Base-by-base conservation (phyloP, 1,140 invertebrate genomes). In the Caenorhabditis brenneri region DNA sequence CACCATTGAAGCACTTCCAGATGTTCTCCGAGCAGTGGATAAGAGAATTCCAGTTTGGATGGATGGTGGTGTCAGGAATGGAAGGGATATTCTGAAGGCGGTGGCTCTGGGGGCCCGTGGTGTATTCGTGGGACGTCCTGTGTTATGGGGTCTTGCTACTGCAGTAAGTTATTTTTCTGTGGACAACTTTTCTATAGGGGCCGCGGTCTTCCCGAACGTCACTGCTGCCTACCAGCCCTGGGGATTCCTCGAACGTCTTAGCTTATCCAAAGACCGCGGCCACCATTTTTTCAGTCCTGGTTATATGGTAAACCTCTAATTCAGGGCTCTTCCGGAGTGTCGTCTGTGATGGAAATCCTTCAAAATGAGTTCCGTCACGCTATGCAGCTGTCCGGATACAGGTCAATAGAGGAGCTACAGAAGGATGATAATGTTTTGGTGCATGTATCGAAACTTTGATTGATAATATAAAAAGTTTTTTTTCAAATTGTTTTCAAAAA, bases 21-120 rank as follows among this genome's bases (percentile, higher is more conserved):
- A 96, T 92, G 93, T 98, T 69, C 93, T 94, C 0, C 92, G 93
- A 87, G 95, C 94, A 9, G 94, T 97, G 3, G 86, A 93, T 92
- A 93, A 94, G 49, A 93, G 93, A 88, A 74, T 85, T 16, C 89
- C 88, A 3, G 87, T 80, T 79, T 53, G 51, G 78, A 42, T 97
- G 84, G 96, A 97, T 91, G 95, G 96, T 7, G 96, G 96, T 16
- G 92, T 97, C 2, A 93, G 93, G 19, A 93, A 94, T 88, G 96
- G 96, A 16, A 95, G 94, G 39, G 96, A 97, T 91, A 93, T 97
- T 2, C 94, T 97, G 55, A 97, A 97, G 92, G 96, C 96, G 12
- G 89, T 98, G 36, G 95, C 95, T 1, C 91, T 97, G 5, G 96
- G 96, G 5, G 96, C 96, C 1, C 94, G 86, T 31, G 87, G 94